Percentiles rank a stretch among this genome's conserved stretches.
phyloP scores from a whole-genome alignment of 2,888 invertebrate genomes.

The Drosophila kuntzei region DNA sequence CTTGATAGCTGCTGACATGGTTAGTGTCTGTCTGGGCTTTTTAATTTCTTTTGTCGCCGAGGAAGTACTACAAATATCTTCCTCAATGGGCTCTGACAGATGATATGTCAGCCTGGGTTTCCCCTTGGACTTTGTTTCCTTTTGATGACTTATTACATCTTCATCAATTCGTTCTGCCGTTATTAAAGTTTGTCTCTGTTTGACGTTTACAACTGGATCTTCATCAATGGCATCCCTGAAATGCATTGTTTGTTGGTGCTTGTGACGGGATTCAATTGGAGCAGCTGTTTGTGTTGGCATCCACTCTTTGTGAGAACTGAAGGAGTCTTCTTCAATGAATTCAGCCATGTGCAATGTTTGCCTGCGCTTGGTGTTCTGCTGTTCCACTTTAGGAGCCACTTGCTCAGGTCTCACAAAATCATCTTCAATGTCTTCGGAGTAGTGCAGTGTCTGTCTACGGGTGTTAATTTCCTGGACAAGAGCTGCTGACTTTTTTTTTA shows the following conservation, averaged over 20 bases:
- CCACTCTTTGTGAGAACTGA: conserved; percentile 6
- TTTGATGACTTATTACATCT: not conserved
- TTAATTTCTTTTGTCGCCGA: not conserved
- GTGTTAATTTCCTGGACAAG: not conserved
- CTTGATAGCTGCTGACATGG: conserved; percentile 2
- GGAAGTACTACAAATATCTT: not conserved
- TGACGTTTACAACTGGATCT: not conserved
- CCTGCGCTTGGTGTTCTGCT: conserved; percentile 2
- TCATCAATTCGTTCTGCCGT: conserved; percentile 24
- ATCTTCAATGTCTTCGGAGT: conserved; percentile 1
- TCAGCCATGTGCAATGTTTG: conserved; percentile 25
- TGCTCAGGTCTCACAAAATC: not conserved
- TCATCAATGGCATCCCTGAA: conserved; percentile 4
- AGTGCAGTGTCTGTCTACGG: not conserved
- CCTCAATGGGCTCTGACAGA: conserved; percentile 20
- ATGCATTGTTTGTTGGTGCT: conserved; percentile 8
- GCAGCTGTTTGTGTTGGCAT: too few relatives aligned
- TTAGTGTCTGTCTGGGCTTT: not conserved
- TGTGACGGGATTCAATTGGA: not conserved
- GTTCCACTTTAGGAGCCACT: not conserved
- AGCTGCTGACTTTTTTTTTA: not conserved
- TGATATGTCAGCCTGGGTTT: conserved; percentile 20
- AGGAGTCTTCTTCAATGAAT: conserved; percentile 37
- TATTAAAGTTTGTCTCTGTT: conserved; percentile 20
- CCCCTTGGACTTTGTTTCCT: not conserved